Percentiles rank a stretch among this genome's conserved stretches.
Evolutionary conservation across 2,888 invertebrate genomes (phyloP).

Genomic region (Nemotelus nigrinus): DNA sequence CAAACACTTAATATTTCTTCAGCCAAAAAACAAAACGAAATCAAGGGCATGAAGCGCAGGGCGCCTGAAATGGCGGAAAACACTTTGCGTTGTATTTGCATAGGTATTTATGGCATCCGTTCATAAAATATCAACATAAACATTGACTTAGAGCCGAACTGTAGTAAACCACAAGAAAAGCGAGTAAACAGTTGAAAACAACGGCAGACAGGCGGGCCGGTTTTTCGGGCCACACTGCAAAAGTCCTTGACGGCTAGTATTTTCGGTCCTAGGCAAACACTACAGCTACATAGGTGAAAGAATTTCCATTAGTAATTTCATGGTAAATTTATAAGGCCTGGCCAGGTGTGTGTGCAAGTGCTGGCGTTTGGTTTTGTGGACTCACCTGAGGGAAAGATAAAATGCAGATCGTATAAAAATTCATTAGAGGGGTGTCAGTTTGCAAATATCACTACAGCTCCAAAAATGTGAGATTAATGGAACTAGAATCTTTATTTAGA

Average conservation of each 20-base stretch:
- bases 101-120: constrained; percentile 43
- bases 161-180: constrained; percentile 28
- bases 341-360: constrained; percentile 21
- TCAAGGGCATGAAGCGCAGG: background rate
- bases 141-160: constrained; percentile 3
- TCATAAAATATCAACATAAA: constrained; percentile 41
- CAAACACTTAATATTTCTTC: constrained; percentile 24
- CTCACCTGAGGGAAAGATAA: background rate
- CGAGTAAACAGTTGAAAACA: constrained; percentile 36
- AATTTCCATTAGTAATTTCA: constrained; percentile 31
- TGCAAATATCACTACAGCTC: no score
- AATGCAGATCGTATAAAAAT: background rate
- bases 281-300: background rate
- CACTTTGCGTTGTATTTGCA: constrained; percentile 40
- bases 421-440: background rate
- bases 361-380: background rate
- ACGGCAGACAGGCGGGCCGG: background rate
- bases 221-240: constrained; percentile 16
- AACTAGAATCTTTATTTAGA: no score
- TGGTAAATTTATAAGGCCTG: constrained; percentile 35
- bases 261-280: constrained; percentile 33
- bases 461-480: no score
- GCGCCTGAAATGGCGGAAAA: constrained; percentile 29
- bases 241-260: background rate
- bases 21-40: background rate